Base-by-base conservation (phyloP, 1,140 invertebrate species). In the Papilio machaon region DNA sequence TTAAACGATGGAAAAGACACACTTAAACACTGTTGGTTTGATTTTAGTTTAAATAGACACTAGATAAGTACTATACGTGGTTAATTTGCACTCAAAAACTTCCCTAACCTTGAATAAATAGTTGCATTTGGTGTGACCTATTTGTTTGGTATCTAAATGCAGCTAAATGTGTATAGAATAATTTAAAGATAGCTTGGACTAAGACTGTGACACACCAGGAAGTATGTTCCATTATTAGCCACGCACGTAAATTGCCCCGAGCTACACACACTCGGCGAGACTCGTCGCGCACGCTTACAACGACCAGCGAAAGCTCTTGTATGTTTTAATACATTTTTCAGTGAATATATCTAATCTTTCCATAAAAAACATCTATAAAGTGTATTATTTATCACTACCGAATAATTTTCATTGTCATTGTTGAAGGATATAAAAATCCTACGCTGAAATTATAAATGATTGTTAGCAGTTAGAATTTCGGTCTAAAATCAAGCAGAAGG, bases 201-300 rank as follows among this genome's bases (percentile, higher is more conserved):
- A 19, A 23, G 17, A 74, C 9, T 73, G n/a, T 47, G 19, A 49
- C 47, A 49, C 47, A 75, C 38, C 47, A 75, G 73, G 73, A 75
- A 75, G 73, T 23, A 13, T 4, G 19, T 75, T 54, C 73, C 47
- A 75, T 75, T 75, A 75, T 75, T 49, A 49, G 73, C 19, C 47
- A 47, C 46, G 73, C 46, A 19, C 17, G n/a, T 49, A 47, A n/a
- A n/a, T 38, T 75, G 46, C 43, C 43, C 17, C 17, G 73, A 19
- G 17, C 23, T 19, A 13, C 19, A n/a, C 73, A 11, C 46, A 19
- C 47, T 23, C 7, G 2, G 10, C 46, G 46, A 19, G 11, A 52
- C 52, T 75, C 73, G 73, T 54, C 73, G 47, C 46, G n/a, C 73
- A 13, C 67, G 67, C 8, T 46, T 15, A 46, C 47, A 35, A 23